Conservation (phyloP, 2,797 vertebrate species). For the Pristis pectinata region DNA sequence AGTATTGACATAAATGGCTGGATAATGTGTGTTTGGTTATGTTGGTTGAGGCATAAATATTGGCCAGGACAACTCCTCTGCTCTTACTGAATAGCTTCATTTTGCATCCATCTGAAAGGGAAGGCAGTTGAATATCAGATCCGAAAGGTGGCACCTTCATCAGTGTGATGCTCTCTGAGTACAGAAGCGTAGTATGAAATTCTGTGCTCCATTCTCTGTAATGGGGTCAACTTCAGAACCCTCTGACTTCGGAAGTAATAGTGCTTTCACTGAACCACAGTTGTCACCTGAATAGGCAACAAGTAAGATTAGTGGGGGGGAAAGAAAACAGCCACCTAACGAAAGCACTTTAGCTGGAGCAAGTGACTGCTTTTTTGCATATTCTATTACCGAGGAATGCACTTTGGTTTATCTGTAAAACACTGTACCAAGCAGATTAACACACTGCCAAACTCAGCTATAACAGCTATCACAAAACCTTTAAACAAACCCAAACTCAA, state of each 20-base stretch:
- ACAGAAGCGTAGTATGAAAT: background rate
- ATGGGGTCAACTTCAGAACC: too few relatives aligned
- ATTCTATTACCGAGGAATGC: too few relatives aligned
- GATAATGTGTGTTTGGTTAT: background rate
- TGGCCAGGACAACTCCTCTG: background rate
- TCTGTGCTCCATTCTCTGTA: background rate
- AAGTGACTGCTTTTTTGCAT: background rate
- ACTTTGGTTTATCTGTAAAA: too few relatives aligned
- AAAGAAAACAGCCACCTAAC: too few relatives aligned
- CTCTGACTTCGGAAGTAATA: background rate
- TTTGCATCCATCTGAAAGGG: background rate
- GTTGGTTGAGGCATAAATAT: constrained; percentile 6
- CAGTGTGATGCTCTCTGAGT: background rate
- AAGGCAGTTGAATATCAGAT: background rate
- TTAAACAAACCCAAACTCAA: too few relatives aligned
- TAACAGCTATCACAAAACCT: too few relatives aligned
- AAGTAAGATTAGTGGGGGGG: too few relatives aligned
- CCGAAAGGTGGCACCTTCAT: background rate
- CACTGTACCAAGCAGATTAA: too few relatives aligned
- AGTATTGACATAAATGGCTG: background rate
- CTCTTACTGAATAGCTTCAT: background rate
- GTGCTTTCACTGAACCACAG: background rate
- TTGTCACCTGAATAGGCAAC: background rate
- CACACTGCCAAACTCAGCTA: too few relatives aligned
- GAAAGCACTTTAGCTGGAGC: background rate